Conservation (phyloP, 2,797 vertebrate genomes). For the Tympanoctomys barrerae region DNA sequence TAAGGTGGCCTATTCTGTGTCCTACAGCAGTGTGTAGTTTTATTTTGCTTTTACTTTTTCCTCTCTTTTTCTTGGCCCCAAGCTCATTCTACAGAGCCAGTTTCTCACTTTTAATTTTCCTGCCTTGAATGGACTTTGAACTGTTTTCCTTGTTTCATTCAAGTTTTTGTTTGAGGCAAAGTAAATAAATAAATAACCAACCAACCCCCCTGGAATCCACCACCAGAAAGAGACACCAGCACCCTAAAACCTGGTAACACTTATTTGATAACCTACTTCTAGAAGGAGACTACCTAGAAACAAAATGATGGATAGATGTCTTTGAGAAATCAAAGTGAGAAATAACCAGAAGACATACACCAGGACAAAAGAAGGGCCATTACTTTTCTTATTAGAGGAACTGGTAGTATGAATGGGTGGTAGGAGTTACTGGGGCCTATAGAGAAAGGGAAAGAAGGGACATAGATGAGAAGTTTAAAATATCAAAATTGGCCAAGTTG, state of each 20-base stretch:
- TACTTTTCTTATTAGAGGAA: background rate
- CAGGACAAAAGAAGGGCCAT: background rate
- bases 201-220: background rate
- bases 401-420: background rate
- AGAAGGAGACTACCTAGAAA: background rate
- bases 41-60: background rate
- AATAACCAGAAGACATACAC: background rate
- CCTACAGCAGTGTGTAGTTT: background rate
- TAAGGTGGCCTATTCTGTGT: background rate
- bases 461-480: background rate
- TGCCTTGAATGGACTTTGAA: background rate
- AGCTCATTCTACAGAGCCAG: background rate
- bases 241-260: background rate
- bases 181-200: background rate
- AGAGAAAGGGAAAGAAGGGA: background rate
- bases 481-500: slow-evolving; percentile 5
- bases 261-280: background rate
- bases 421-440: background rate
- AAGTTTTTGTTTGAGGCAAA: background rate
- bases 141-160: background rate
- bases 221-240: background rate
- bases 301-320: background rate
- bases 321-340: background rate
- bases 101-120: background rate
- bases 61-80: background rate